Conservation (phyloP, 1,140 invertebrate species). For the Microplitis mediator region DNA sequence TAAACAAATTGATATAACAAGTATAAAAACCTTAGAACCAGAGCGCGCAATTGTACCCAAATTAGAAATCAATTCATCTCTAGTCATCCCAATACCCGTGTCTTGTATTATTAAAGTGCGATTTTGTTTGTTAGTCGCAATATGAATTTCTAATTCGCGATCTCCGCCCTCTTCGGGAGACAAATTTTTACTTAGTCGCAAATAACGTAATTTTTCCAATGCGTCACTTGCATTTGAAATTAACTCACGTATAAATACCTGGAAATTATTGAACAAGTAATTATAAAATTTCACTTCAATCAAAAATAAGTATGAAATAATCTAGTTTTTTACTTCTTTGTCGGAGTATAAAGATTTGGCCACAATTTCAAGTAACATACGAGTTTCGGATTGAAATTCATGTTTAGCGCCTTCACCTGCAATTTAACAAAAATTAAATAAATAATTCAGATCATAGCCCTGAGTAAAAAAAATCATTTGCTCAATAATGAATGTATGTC, state of each 20-base stretch:
- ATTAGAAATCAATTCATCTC: conserved; percentile 88
- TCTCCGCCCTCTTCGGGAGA: conserved; percentile 59
- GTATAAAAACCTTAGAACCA: conserved; percentile 80
- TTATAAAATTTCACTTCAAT: background rate
- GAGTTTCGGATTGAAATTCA: conserved; percentile 96
- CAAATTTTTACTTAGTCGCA: conserved; percentile 68
- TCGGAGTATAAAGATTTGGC: conserved; percentile 97
- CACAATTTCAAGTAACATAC: conserved; percentile 95
- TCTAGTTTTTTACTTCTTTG: conserved; percentile 76
- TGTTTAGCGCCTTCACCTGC: conserved; percentile 64
- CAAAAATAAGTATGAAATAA: background rate
- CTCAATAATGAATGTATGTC: too few species aligned
- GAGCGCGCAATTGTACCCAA: conserved; percentile 94
- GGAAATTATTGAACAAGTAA: conserved; percentile 28
- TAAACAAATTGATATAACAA: background rate
- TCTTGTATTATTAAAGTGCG: conserved; percentile 90
- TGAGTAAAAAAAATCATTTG: too few species aligned
- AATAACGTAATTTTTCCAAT: conserved; percentile 87
- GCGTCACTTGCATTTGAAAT: conserved; percentile 98
- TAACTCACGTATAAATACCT: conserved; percentile 94
- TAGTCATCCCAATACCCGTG: conserved; percentile 93
- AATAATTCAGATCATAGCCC: too few species aligned
- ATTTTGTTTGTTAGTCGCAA: conserved; percentile 86
- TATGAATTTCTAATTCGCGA: conserved; percentile 82
- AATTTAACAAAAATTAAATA: background rate